Evolutionary conservation across 2,797 vertebrate species (phyloP), one percentile per base, ranked within the genome.

Genomic region (Ammospiza maritima): DNA sequence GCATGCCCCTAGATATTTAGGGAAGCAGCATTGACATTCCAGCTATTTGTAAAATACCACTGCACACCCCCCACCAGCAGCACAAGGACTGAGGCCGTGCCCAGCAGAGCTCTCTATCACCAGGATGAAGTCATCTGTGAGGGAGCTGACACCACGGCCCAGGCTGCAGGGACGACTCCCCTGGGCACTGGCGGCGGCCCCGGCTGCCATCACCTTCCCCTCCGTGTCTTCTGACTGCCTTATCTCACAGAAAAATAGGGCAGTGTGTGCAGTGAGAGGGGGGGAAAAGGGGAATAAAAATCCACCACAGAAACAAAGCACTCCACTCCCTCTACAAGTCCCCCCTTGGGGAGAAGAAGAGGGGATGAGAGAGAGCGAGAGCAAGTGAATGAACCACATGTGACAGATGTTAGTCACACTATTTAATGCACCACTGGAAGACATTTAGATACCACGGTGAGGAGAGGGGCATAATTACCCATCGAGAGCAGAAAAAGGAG

Each of bases 351-450:
- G 93, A 93, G 88, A 53, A 85, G 72, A 93, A 93, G 84, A 95
- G 85, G 70, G 93, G 91, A 88, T 26, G 48, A 88, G 93, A 88
- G 88, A 73, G 76, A 81, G 62, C 3, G 51, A 91, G 89, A 91
- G 72, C 85, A 83, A 95, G 80, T 6, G 23, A 93, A 96, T 83
- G 92, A 97, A 91, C 89, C 94, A 95, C 96, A 90, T 93, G 93
- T 97, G 96, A 96, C 96, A 97, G 94, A 97, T 96, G 95, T 96
- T 96, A 95, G 88, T 93, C 95, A 87, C 85, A 90, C 94, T 95
- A 87, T 96, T 96, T 95, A 96, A 94, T 96, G 95, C 91, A 94
- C 93, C 96, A 93, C 96, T 94, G 89, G 95, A 96, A 96, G 95
- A 96, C 89, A 93, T 93, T 96, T 93, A 85, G 96, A 87, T 91